phyloP scores from a whole-genome alignment of 1,140 invertebrate species.

The Polypedilum vanderplanki region DNA sequence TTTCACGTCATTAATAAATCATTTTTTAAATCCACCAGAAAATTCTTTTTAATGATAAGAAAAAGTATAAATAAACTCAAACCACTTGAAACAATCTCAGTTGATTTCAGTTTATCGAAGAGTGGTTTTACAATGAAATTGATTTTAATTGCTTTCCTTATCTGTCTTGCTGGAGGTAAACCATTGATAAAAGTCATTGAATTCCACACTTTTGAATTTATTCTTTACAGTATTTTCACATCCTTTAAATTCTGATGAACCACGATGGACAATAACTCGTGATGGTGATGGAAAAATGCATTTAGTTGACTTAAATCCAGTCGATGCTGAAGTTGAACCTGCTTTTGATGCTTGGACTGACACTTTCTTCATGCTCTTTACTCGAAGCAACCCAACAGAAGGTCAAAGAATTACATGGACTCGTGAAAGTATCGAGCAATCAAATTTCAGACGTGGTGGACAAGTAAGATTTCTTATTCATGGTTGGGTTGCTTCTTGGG shows the following conservation, averaged over 20 bases:
- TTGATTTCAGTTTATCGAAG: too few species aligned
- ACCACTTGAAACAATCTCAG: too few species aligned
- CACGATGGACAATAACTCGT: background rate
- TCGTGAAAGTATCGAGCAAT: background rate
- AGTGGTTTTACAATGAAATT: too few species aligned
- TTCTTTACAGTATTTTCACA: too few species aligned
- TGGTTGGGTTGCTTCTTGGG: background rate
- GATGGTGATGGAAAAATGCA: background rate
- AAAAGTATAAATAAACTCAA: too few species aligned
- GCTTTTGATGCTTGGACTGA: background rate
- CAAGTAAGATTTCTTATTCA: background rate
- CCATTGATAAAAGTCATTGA: too few species aligned
- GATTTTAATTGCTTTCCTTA: too few species aligned
- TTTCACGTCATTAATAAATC: too few species aligned
- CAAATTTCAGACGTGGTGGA: background rate
- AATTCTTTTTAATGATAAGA: too few species aligned
- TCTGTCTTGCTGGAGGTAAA: too few species aligned
- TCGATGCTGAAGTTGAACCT: background rate
- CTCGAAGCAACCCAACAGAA: slow-evolving; percentile 15
- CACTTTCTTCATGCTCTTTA: slow-evolving; percentile 21
- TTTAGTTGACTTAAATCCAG: background rate
- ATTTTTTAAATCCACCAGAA: too few species aligned
- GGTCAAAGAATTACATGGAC: slow-evolving; percentile 2
- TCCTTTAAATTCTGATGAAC: background rate
- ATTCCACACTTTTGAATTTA: too few species aligned